Evolutionary conservation across 2,113 vertebrate species (phyloP).

Genomic region (Acrocephalus kingi): DNA sequence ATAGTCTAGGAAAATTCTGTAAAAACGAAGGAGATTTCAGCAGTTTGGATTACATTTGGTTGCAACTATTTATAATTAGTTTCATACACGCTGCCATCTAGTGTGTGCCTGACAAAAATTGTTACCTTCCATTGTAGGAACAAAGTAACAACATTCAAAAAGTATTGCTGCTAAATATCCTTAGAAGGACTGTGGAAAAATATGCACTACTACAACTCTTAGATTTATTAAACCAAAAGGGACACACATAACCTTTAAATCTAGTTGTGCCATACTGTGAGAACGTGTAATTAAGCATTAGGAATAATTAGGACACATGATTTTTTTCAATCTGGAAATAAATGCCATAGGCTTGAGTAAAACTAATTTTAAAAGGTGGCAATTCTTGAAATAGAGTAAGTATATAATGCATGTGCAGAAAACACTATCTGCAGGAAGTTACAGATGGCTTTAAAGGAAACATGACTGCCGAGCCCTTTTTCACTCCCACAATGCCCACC

Average conservation of each 20-base stretch:
- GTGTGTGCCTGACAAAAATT: slow-evolving; percentile 8
- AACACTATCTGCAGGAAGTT: background rate
- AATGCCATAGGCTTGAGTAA: background rate
- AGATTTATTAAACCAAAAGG: background rate
- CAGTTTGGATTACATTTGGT: background rate
- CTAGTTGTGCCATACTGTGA: background rate
- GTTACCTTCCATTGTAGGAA: background rate
- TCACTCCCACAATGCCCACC: background rate
- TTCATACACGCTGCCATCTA: slow-evolving; percentile 64
- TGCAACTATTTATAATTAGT: background rate
- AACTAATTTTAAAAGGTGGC: background rate
- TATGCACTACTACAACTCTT: background rate
- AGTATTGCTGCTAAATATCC: background rate
- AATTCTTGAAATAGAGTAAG: background rate
- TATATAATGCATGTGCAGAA: background rate
- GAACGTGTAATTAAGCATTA: background rate
- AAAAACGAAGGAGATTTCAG: background rate
- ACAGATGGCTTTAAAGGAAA: background rate
- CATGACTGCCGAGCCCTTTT: background rate
- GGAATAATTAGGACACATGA: background rate
- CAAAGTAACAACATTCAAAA: background rate
- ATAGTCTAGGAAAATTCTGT: background rate
- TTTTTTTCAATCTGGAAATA: background rate
- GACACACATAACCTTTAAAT: background rate
- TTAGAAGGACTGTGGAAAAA: background rate